phyloP scores from a whole-genome alignment of 2,797 vertebrate species.

The Lindbergichthys nudifrons region DNA sequence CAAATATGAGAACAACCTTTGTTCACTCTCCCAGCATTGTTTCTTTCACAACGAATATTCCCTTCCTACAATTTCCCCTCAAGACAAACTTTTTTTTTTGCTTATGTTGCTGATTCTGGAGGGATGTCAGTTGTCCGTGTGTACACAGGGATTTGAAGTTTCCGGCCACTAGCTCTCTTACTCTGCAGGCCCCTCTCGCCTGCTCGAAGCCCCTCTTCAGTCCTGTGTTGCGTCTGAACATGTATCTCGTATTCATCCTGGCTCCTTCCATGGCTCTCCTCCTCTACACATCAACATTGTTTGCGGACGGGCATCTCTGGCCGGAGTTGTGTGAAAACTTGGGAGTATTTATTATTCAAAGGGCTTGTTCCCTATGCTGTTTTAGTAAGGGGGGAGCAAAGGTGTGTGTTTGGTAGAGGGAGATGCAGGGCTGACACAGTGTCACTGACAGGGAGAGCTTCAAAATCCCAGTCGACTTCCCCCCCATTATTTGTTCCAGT shows the following conservation, averaged over 20 bases:
- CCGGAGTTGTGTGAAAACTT: constrained; percentile 77
- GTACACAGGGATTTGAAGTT: constrained; percentile 75
- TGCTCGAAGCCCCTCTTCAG: constrained; percentile 41
- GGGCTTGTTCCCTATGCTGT: constrained; percentile 87
- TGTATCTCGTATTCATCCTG: constrained; percentile 82
- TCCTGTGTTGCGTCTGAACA: constrained; percentile 75
- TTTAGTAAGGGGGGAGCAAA: constrained; percentile 81
- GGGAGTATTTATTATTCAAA: constrained; percentile 90
- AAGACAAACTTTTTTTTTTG: constrained; percentile 58
- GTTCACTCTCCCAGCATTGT: constrained; percentile 27
- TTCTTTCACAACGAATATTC: constrained; percentile 18
- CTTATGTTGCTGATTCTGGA: constrained; percentile 68
- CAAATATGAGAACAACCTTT: not conserved
- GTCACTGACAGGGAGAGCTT: constrained; percentile 80
- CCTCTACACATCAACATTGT: constrained; percentile 87
- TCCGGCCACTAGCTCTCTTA: constrained; percentile 59
- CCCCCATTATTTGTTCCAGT: constrained; percentile 80
- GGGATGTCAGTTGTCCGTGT: constrained; percentile 70
- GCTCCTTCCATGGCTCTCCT: constrained; percentile 66
- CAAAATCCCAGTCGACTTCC: constrained; percentile 75
- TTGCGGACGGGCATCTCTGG: constrained; percentile 85
- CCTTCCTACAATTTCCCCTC: constrained; percentile 18
- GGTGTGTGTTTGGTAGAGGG: constrained; percentile 79
- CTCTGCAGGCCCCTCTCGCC: constrained; percentile 57
- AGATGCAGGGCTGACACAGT: constrained; percentile 82